phyloP scores from a whole-genome alignment of 2,888 invertebrate species.

The Archaeoteleia sp. region DNA sequence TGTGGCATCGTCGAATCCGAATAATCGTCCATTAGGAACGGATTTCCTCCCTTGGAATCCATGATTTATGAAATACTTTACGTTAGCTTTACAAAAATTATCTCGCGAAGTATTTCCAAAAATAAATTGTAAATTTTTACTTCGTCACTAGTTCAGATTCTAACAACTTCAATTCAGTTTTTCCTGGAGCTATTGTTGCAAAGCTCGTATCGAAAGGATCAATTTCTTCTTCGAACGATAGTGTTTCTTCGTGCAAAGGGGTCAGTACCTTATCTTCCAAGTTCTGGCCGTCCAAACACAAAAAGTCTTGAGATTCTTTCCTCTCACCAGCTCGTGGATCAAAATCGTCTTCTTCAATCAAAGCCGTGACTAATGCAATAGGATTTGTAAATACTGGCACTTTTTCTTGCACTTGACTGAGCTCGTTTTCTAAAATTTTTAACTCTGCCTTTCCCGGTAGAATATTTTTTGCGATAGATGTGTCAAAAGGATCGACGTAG shows the following conservation, averaged over 20 bases:
- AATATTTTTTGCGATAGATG: conserved; percentile 86
- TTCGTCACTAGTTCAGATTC: conserved; percentile 83
- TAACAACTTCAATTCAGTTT: conserved; percentile 84
- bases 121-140: conserved; percentile 56
- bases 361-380: conserved; percentile 55
- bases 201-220: conserved; percentile 93
- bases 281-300: conserved; percentile 77
- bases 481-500: conserved; percentile 89
- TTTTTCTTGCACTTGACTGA: conserved; percentile 78
- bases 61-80: conserved; percentile 74
- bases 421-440: conserved; percentile 84
- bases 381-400: conserved; percentile 64
- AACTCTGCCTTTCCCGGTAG: conserved; percentile 87
- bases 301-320: conserved; percentile 71
- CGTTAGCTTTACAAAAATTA: conserved; percentile 6
- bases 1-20: conserved; percentile 78
- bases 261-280: conserved; percentile 75
- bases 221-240: conserved; percentile 75
- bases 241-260: conserved; percentile 70
- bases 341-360: conserved; percentile 73
- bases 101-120: conserved; percentile 20
- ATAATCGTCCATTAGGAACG: conserved; percentile 85
- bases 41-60: conserved; percentile 82
- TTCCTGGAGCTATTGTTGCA: conserved; percentile 84
- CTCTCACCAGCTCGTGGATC: conserved; percentile 76